Conservation (phyloP, 2,797 vertebrate genomes). For the Chromis chromis region DNA sequence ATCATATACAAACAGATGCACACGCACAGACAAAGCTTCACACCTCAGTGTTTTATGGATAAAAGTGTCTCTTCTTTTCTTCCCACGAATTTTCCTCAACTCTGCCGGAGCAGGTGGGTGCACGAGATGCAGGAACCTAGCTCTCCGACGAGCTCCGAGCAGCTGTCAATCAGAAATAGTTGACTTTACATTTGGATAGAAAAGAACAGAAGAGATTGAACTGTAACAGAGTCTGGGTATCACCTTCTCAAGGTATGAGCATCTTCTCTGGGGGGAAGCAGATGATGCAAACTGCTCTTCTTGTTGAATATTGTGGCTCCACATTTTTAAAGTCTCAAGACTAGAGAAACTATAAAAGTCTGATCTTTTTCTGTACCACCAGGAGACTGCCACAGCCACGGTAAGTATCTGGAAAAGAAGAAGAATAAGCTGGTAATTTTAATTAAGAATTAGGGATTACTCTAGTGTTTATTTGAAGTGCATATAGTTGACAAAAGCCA, state of each 20-base stretch:
- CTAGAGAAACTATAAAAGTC: conserved; percentile 64
- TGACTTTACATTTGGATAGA: neutral
- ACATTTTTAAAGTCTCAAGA: conserved; percentile 47
- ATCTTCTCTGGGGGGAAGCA: conserved; percentile 22
- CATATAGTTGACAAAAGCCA: neutral
- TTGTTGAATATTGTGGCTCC: conserved; percentile 19
- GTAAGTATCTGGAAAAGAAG: conserved; percentile 80
- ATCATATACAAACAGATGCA: neutral
- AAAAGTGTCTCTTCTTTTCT: conserved; percentile 67
- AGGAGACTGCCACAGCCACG: conserved; percentile 76
- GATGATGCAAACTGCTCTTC: neutral
- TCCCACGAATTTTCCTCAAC: conserved; percentile 68
- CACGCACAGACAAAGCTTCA: neutral
- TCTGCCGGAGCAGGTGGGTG: conserved; percentile 74
- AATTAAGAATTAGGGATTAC: neutral
- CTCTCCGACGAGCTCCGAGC: conserved; percentile 78
- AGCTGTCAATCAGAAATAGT: conserved; percentile 73
- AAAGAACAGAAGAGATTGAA: neutral
- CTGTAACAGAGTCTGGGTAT: neutral
- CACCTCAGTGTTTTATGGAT: conserved; percentile 75
- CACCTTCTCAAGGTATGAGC: conserved; percentile 78
- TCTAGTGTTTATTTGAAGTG: neutral
- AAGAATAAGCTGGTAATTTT: neutral
- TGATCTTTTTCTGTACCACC: conserved; percentile 65
- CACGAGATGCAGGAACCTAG: conserved; percentile 81